Evolutionary conservation across 2,797 vertebrate genomes (phyloP).

Genomic region (Neomorphus geoffroyi): DNA sequence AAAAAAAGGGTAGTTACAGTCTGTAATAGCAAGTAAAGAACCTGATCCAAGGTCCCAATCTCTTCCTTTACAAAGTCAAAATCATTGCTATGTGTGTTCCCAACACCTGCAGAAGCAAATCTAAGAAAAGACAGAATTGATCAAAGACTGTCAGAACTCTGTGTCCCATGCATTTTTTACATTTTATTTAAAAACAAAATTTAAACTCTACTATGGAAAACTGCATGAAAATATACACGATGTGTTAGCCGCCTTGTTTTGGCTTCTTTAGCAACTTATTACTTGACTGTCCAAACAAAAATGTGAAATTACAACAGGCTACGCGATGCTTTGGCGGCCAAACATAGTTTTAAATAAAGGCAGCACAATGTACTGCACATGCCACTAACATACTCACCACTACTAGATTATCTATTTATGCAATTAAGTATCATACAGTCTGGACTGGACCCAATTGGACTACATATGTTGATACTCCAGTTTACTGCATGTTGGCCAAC

Average conservation of each 20-base stretch:
- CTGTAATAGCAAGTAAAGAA: constrained; percentile 37
- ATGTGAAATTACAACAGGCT: constrained; percentile 56
- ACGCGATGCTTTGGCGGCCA: constrained; percentile 27
- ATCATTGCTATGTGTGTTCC: not conserved
- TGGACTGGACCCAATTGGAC: constrained; percentile 56
- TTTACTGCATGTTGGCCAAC: constrained; percentile 49
- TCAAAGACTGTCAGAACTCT: not conserved
- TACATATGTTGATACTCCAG: constrained; percentile 52
- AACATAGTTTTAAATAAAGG: constrained; percentile 46
- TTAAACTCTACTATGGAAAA: constrained; percentile 15
- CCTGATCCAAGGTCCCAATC: constrained; percentile 18
- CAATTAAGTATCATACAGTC: constrained; percentile 55
- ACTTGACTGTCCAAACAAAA: constrained; percentile 62
- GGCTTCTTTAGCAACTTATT: constrained; percentile 50
- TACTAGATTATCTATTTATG: constrained; percentile 62
- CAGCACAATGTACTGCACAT: constrained; percentile 50
- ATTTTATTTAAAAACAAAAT: constrained; percentile 30
- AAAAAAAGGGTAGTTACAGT: constrained; percentile 43
- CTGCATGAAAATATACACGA: constrained; percentile 18
- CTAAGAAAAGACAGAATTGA: not conserved
- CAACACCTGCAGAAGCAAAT: not conserved
- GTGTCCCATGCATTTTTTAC: not conserved
- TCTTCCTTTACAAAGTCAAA: constrained; percentile 45
- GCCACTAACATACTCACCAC: constrained; percentile 48
- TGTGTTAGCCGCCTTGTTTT: constrained; percentile 43